Base-by-base conservation (phyloP, 2,113 vertebrate species). In the Pholis gunnellus region DNA sequence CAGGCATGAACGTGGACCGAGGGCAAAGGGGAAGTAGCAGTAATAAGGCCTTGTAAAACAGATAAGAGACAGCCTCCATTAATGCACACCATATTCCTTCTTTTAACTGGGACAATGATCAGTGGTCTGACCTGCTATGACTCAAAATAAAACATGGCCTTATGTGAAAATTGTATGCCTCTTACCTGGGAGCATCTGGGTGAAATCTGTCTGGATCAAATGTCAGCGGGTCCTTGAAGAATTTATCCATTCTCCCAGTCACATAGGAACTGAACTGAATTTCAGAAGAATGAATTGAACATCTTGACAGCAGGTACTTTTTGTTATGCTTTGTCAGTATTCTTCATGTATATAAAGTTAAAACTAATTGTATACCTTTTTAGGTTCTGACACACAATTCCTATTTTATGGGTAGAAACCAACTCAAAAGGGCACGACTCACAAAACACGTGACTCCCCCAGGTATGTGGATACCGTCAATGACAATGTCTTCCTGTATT, bases 141-240 rank as follows among this genome's bases (percentile, higher is more conserved):
- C 1, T 20, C 0, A 42, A 48, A 66, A 18, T 17, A 14, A 61
- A 42, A 9, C 6, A 11, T 4, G 1, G 2, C 1, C 29, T 50
- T 42, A 0, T 59, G 10, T 44, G 14, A 29, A 65, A 42, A 38
- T 9, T 44, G 18, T 25, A 18, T 34, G 15, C 5, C 34, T 68
- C 95, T 97, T 94, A 99, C 98, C 96, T 98, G 14, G 96, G 94
- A 68, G 96, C 95, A 83, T 96, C 95, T 52, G 96, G 95, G 86
- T 96, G 83, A 84, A 98, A 99, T 93, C 97, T 96, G 27, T 98
- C 97, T 1, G 98, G 97, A 87, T 99, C 95, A 89, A 99, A 99
- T 60, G 61, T 96, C 86, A 97, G 81, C 0, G 97, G 96, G 78
- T 98, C 97, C 86, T 96, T 95, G 81, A 98, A 99, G 93, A 96